Conservation (phyloP, 35 echinoderm and acorn worm genomes). For the Ophioderma brevispina region DNA sequence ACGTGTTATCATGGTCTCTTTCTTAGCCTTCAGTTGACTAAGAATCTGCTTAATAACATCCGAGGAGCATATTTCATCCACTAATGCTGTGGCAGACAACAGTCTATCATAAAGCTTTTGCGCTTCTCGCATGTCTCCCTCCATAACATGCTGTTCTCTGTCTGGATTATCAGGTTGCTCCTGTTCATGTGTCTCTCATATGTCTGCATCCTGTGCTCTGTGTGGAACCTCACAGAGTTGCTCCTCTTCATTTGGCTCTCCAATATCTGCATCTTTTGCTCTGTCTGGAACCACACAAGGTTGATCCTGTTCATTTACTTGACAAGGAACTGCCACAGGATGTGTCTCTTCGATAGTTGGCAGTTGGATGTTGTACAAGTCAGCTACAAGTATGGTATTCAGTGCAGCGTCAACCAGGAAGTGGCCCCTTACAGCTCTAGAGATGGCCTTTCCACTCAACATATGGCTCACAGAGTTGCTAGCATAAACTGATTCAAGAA, state of each 20-base stretch:
- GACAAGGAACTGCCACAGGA: not conserved
- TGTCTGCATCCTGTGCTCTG: too few relatives aligned
- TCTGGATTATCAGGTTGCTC: too few relatives aligned
- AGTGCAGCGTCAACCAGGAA: conserved; percentile 43
- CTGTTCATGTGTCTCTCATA: too few relatives aligned
- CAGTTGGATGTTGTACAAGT: not conserved
- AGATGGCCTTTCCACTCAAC: conserved; percentile 2
- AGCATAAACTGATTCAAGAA: conserved; percentile 70
- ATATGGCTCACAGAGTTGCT: conserved; percentile 9
- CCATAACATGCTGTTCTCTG: too few relatives aligned
- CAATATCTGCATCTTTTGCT: too few relatives aligned
- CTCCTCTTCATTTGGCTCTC: too few relatives aligned
- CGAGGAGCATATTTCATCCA: not conserved
- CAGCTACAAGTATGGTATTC: not conserved
- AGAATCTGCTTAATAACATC: not conserved
- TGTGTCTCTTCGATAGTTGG: not conserved
- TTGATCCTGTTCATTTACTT: too few relatives aligned
- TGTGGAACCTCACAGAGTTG: too few relatives aligned
- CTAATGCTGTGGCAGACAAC: not conserved
- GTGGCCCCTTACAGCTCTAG: conserved; percentile 48
- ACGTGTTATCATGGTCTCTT: too few relatives aligned
- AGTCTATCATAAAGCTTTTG: not conserved
- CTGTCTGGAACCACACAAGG: too few relatives aligned
- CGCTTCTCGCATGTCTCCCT: conserved; percentile 3
- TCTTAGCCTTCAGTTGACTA: not conserved